Conservation (phyloP, 1,140 invertebrate species). For the Hylaeus volcanicus region DNA sequence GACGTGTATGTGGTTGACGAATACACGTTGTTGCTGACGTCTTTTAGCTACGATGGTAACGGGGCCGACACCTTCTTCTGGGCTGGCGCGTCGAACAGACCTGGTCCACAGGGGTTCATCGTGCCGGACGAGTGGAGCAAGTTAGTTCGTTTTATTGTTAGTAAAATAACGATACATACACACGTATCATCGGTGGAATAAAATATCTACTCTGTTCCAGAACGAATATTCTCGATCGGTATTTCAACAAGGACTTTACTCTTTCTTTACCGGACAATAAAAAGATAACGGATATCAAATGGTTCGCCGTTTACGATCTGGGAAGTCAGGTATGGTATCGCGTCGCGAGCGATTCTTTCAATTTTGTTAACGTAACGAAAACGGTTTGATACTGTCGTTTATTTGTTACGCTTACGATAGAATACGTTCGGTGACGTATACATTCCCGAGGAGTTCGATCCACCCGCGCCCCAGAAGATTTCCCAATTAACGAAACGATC, state of each 20-base stretch:
- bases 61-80: conserved; percentile 96
- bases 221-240: conserved; percentile 92
- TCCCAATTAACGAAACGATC: conserved; percentile 86
- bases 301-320: conserved; percentile 95
- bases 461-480: conserved; percentile 88
- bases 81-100: conserved; percentile 92
- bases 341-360: neutral
- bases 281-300: conserved; percentile 93
- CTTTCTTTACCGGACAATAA: conserved; percentile 92
- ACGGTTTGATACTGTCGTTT: too few relatives aligned
- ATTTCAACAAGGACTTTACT: conserved; percentile 93
- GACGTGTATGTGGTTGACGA: conserved; percentile 95
- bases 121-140: conserved; percentile 93
- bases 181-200: neutral
- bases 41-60: conserved; percentile 95
- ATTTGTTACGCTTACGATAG: conserved; percentile 65
- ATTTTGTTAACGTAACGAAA: too few relatives aligned
- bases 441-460: conserved; percentile 94
- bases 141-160: conserved; percentile 80
- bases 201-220: conserved; percentile 79
- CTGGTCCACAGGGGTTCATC: conserved; percentile 94
- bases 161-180: neutral
- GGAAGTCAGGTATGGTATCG: conserved; percentile 85
- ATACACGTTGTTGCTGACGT: conserved; percentile 89
- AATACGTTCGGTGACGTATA: conserved; percentile 95